Evolutionary conservation across 2,113 vertebrate species (phyloP), one percentile per base, ranked within the genome.

Genomic region (Sapajus apella): DNA sequence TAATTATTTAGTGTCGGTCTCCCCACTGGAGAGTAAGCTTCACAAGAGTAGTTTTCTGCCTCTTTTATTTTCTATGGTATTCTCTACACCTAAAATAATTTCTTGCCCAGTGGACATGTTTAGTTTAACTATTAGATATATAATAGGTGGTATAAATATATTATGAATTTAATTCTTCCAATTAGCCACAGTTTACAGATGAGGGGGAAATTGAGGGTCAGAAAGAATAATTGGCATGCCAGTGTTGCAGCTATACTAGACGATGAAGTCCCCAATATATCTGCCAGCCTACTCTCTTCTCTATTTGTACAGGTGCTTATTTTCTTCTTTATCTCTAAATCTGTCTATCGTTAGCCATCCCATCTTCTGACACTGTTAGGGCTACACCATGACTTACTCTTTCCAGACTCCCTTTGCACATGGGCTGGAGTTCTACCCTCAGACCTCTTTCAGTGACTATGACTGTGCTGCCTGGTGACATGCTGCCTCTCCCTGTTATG

Each of bases 401-500:
- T n/a, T 8, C 12, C 72, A 77, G n/a, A 37, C 30, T 82, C 25
- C 7, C 20, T 88, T 40, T 25, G 50, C 12, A n/a, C n/a, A 21
- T 3, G 6, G 50, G 11, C 68, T 87, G 18, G 14, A 75, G 27
- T 35, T 16, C 8, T 77, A 23, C 18, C 50, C 20, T 9, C 8
- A 40, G 13, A 75, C 3, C 11, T 72, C 21, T 18, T 61, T 58
- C 18, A 40, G 9, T 45, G 23, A 35, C 20, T 21, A 52, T 66
- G 45, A 8, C 1, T 2, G 35, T 50, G 25, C 32, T 45, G 3
- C 21, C 16, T 55, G 12, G 21, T 45, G 13, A 30, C 9, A 75
- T 64, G 61, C 27, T 64, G 6, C 8, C 5, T 68, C 0, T 50
- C 17, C 0, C 0, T 40, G 1, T 10, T 45, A n/a, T 8, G 37